A percentile compares a stretch with the other conserved stretches of the same genome.
phyloP scores from a whole-genome alignment of 2,113 vertebrate genomes.

The Noturus placidus region DNA sequence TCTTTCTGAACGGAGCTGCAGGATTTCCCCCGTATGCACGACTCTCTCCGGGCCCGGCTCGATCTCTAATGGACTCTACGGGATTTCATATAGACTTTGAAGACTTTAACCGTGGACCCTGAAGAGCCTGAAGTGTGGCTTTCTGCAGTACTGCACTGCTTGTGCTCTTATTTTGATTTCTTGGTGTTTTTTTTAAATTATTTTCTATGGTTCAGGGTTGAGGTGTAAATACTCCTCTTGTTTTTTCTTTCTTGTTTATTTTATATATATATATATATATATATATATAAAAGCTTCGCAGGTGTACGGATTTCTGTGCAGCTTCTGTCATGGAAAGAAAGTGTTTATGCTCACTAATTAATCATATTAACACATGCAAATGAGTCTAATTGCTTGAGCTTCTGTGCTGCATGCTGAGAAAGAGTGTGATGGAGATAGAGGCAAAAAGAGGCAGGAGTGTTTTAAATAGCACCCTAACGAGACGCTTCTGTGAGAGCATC shows the following conservation, averaged over 20 bases:
- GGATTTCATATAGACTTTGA: constrained; percentile 11
- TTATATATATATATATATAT: too few relatives aligned
- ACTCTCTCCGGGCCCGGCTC: neutral
- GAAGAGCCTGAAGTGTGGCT: neutral
- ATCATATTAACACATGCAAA: constrained; percentile 83
- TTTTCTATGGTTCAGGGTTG: constrained; percentile 38
- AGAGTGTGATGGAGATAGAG: constrained; percentile 47
- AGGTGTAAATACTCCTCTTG: constrained; percentile 53
- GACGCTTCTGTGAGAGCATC: neutral
- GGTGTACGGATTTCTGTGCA: constrained; percentile 73
- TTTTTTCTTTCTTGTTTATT: neutral
- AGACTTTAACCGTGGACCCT: neutral
- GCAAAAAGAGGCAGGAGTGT: constrained; percentile 73
- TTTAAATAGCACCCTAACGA: constrained; percentile 74
- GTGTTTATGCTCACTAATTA: constrained; percentile 81
- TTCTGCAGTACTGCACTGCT: neutral
- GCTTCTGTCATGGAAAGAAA: constrained; percentile 71
- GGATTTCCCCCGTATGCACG: neutral
- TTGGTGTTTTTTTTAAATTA: constrained; percentile 13
- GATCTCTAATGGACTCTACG: constrained; percentile 7
- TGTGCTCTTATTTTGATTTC: neutral
- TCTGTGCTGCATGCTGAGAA: constrained; percentile 68
- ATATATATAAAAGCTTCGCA: constrained; percentile 59
- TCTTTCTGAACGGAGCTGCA: neutral
- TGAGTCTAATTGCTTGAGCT: constrained; percentile 76